Evolutionary conservation across 2,797 vertebrate genomes (phyloP).

Genomic region (Hyperoplus immaculatus): DNA sequence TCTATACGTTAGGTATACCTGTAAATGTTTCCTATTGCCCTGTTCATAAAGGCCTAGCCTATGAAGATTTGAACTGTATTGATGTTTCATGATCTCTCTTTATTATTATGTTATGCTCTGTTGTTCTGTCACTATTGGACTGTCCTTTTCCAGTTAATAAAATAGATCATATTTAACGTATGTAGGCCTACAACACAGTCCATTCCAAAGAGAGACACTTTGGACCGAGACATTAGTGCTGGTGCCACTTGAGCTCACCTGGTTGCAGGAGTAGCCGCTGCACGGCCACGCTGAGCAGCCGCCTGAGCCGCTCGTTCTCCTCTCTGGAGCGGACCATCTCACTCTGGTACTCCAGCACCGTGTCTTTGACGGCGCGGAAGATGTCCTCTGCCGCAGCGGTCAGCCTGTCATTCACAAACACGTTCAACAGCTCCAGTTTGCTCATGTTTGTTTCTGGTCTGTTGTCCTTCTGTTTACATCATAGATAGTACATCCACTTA

Average conservation of each 20-base stretch:
- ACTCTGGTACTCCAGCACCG: slow-evolving; percentile 74
- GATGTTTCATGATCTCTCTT: too few species aligned
- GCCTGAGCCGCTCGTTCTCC: slow-evolving; percentile 78
- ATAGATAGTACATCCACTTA: slow-evolving; percentile 32
- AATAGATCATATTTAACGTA: too few species aligned
- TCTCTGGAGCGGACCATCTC: slow-evolving; percentile 74
- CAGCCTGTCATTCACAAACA: slow-evolving; percentile 78
- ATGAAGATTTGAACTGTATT: too few species aligned
- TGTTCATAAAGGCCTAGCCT: too few species aligned
- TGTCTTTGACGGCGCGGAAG: slow-evolving; percentile 74
- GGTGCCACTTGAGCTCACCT: slow-evolving; percentile 54
- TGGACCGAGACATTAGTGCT: too few species aligned
- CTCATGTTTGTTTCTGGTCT: slow-evolving; percentile 64
- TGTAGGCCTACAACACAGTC: too few species aligned
- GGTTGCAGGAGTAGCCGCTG: slow-evolving; percentile 76
- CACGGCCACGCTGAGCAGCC: slow-evolving; percentile 75
- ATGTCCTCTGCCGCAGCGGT: slow-evolving; percentile 78
- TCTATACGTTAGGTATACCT: too few species aligned
- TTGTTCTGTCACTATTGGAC: too few species aligned
- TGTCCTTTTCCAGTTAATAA: too few species aligned
- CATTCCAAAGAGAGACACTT: too few species aligned
- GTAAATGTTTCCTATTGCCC: too few species aligned
- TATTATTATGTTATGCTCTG: too few species aligned
- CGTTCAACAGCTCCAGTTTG: slow-evolving; percentile 75
- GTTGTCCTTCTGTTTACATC: slow-evolving; percentile 74